A percentile compares a stretch with the other conserved stretches of the same genome.
Conservation (phyloP, 2,888 invertebrate species). For the Escarpia spicata region DNA sequence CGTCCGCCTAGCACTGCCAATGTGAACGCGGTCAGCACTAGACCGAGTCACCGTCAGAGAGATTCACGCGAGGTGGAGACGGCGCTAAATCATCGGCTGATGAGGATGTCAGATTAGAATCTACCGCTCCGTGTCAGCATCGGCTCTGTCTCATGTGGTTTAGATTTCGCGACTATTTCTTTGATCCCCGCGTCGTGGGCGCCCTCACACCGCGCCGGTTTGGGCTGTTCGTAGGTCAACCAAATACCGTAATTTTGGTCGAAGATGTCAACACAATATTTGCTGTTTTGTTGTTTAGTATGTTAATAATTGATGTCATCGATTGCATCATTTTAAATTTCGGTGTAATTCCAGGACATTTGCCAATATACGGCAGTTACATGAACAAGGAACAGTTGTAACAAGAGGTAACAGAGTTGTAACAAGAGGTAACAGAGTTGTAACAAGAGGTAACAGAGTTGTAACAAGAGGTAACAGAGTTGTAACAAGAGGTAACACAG, state of each 20-base stretch:
- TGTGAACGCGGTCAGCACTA: neutral
- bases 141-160: neutral
- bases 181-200: neutral
- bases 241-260: neutral
- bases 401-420: too few relatives aligned
- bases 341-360: too few relatives aligned
- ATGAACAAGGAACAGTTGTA: too few relatives aligned
- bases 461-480: too few relatives aligned
- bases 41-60: neutral
- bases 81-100: neutral
- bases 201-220: neutral
- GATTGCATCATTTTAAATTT: too few relatives aligned
- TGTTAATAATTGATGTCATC: too few relatives aligned
- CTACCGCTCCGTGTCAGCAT: neutral
- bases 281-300: neutral
- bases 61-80: neutral
- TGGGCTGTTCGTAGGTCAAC: neutral
- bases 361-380: too few relatives aligned
- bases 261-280: neutral
- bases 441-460: too few relatives aligned
- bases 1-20: neutral
- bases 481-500: too few relatives aligned
- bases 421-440: too few relatives aligned
- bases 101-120: neutral
- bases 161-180: constrained; percentile 1